Evolutionary conservation across 2,888 invertebrate genomes (phyloP), one percentile per base, ranked within the genome.

Genomic region (Mythimna loreyi): DNA sequence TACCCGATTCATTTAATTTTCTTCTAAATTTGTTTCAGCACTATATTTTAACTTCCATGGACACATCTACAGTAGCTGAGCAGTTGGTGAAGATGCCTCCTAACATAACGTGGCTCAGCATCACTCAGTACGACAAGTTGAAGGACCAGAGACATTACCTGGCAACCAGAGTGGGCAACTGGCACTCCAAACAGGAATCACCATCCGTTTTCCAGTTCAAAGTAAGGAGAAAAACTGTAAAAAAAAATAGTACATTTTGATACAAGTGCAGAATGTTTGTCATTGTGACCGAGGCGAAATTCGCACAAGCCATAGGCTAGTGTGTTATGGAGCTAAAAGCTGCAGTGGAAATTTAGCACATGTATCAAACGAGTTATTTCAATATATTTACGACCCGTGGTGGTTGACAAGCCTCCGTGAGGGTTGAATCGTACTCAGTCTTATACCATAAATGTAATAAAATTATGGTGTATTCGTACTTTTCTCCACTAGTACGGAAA

Each of bases 31-130:
- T 71, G 9, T 68, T 91, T 25, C 78, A 96, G 95, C 95, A 95
- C 78, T 95, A 91, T 68, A 90, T 95, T 47, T 82, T 95, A 49
- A 89, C 89, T 3, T 89, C 92, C 3, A 89, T 95, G 88, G 95
- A 96, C 69, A 86, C 92, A 2, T 89, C 92, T 5, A 91, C 86
- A 19, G 85, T 93, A 1, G 91, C 90, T 1, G 90, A 93, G 2
- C 77, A 90, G 21, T 75, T 96, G 6, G 66, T 81, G 2, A 83
- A 86, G 13, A 89, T 90, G 52, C 85, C 89, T 2, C 91, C 92
- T 0, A 95, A 95, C 75, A 88, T 92, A 13, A 95, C 94, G 0
- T 96, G 95, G 95, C 82, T 95, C 13, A 95, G 94, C 75, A 80
- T 95, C 16, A 90, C 92, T 0, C 86, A 93, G 33, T 92, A 91